These are phyloP conservation scores for Muschampia plurimacula DNA, from an alignment of 2,888 invertebrate genomes.

Conservation along the genomic window DNA sequence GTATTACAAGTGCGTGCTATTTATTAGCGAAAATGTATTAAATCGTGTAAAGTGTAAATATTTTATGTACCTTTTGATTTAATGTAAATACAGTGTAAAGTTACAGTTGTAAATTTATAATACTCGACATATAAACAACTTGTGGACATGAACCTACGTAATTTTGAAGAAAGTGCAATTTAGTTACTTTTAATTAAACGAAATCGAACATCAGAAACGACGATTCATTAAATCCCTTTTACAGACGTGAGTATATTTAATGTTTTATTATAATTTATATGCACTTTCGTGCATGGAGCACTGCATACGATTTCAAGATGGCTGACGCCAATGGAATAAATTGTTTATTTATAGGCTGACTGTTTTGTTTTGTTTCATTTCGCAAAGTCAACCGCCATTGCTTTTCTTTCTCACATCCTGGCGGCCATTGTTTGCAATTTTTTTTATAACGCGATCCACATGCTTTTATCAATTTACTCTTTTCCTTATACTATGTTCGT, in stretches of 20 bases:
- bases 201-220: constrained; percentile 29
- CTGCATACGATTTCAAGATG: constrained; percentile 65
- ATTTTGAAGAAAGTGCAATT: constrained; percentile 23
- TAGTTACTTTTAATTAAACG: constrained; percentile 15
- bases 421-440: not conserved
- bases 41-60: constrained; percentile 43
- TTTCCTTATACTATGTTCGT: not conserved
- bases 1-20: constrained; percentile 65
- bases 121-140: not conserved
- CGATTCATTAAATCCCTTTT: constrained; percentile 18
- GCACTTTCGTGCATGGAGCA: constrained; percentile 46
- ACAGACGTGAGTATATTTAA: constrained; percentile 67
- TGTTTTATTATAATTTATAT: constrained; percentile 22
- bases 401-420: constrained; percentile 9
- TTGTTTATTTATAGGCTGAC: constrained; percentile 58
- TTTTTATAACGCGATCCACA: too few species aligned
- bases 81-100: constrained; percentile 45
- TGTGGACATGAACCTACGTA: constrained; percentile 14
- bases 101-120: not conserved
- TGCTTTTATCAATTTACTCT: not conserved
- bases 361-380: constrained; percentile 27
- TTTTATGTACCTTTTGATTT: constrained; percentile 30
- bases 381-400: not conserved
- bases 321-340: constrained; percentile 60
- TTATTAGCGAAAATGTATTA: constrained; percentile 54